Base-by-base conservation (phyloP, 1,140 invertebrate species). In the Zophobas atratus region DNA sequence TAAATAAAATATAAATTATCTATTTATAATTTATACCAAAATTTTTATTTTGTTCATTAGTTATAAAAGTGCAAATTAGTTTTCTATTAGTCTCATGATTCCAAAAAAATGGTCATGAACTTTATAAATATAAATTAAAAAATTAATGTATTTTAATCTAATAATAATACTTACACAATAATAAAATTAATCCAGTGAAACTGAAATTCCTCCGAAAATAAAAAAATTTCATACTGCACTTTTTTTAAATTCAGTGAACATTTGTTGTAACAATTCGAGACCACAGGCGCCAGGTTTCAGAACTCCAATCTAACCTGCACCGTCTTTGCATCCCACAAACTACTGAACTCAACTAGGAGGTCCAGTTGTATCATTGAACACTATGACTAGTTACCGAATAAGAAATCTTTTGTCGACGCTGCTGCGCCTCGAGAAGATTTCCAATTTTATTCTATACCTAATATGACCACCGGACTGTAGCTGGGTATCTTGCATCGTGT, bases 291-390 rank as follows among this genome's bases (percentile, higher is more conserved):
- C 56, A 60, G 38, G 6, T 32, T 53, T 53, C 6, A 53, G 49
- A 20, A 53, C 3, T 56, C 6, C 3, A 34, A 35, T 56, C 2
- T 35, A 60, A 60, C 33, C 36, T 60, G 51, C 43, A 72, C 70
- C n/a, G 32, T 72, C 70, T 72, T 49, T 72, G 43, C 46, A 36
- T 72, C 46, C 43, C 46, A 49, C 70, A 51, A 53, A 72, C 70
- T 72, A 72, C 46, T 72, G 70, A 70, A 70, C 63, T 20, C 20
- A n/a, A 33, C 63, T 36, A 70, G 63, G 63, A 72, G 51, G 70
- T 72, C 70, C 46, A 72, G 35, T 51, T 72, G 43, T 48, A 49
- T 72, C 70, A 49, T 51, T 32, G 46, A 53, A 72, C 1, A 38
- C 6, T 60, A 34, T 20, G 20, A 20, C 20, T 20, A 20, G 46